Evolutionary conservation across 2,113 vertebrate genomes (phyloP).

Genomic region (Grantiella picta): DNA sequence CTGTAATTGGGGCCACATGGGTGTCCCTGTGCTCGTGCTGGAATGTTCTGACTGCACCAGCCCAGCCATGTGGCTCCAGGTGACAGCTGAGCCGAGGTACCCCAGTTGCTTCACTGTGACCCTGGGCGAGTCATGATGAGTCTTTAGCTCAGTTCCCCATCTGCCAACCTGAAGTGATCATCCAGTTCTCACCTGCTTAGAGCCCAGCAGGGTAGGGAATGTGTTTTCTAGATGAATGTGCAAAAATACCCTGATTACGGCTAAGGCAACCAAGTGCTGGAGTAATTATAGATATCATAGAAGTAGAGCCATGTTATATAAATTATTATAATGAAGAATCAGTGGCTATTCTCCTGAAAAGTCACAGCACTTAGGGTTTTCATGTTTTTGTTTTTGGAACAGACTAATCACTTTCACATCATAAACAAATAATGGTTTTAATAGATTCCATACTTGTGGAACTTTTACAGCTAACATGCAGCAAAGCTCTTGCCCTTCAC

Average conservation of each 20-base stretch:
- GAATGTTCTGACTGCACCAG: background rate
- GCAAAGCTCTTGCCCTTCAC: constrained; percentile 25
- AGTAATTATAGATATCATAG: background rate
- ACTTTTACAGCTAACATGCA: constrained; percentile 20
- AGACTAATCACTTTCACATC: constrained; percentile 57
- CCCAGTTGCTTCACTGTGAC: rapidly evolving
- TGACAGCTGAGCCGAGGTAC: background rate
- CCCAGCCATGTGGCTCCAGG: background rate
- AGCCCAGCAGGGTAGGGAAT: background rate
- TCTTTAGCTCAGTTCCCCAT: background rate
- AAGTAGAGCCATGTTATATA: background rate
- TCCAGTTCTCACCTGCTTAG: background rate
- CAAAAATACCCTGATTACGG: background rate
- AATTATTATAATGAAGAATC: background rate
- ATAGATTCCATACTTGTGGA: constrained; percentile 48
- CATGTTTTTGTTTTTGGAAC: constrained; percentile 21
- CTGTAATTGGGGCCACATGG: constrained; percentile 39
- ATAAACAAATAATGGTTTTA: constrained; percentile 54
- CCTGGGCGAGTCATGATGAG: background rate
- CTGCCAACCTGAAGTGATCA: background rate
- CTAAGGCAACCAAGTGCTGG: background rate
- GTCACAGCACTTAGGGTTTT: background rate
- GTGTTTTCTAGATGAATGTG: background rate
- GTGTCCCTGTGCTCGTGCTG: rapidly evolving
- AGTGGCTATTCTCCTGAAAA: background rate